Evolutionary conservation across 1,140 invertebrate species (phyloP).

Genomic region (Dreissena rostriformis): DNA sequence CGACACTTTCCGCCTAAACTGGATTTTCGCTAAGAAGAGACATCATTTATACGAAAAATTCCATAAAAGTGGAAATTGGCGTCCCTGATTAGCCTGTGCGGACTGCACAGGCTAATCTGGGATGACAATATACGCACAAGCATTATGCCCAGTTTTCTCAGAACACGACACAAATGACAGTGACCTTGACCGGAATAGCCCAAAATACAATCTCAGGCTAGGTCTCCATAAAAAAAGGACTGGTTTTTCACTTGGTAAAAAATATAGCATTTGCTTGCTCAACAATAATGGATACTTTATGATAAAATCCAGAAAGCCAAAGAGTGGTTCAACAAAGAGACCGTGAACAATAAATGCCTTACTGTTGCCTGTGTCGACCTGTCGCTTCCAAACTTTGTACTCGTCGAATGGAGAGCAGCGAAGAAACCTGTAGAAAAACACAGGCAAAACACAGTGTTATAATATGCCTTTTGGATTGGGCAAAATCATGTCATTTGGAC

Average conservation of each 20-base stretch:
- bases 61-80: not conserved
- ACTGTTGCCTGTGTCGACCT: conserved; percentile 88
- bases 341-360: conserved; percentile 26
- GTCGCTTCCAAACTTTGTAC: conserved; percentile 85
- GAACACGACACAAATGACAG: too few relatives aligned
- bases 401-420: conserved; percentile 94
- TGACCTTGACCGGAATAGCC: not conserved
- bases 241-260: not conserved
- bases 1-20: too few relatives aligned
- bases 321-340: too few relatives aligned
- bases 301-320: not conserved
- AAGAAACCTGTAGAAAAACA: conserved; percentile 85
- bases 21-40: too few relatives aligned
- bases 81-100: not conserved
- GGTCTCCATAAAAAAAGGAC: not conserved
- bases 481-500: too few relatives aligned
- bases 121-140: too few relatives aligned
- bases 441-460: not conserved
- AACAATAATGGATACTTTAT: not conserved
- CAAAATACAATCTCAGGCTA: not conserved
- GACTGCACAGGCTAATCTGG: not conserved
- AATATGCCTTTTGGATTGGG: too few relatives aligned
- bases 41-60: too few relatives aligned
- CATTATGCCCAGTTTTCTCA: too few relatives aligned
- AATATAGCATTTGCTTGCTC: too few relatives aligned